These are phyloP conservation scores for Zapus hudsonius DNA, from an alignment of 2,113 vertebrate species.

Conservation along the genomic window DNA sequence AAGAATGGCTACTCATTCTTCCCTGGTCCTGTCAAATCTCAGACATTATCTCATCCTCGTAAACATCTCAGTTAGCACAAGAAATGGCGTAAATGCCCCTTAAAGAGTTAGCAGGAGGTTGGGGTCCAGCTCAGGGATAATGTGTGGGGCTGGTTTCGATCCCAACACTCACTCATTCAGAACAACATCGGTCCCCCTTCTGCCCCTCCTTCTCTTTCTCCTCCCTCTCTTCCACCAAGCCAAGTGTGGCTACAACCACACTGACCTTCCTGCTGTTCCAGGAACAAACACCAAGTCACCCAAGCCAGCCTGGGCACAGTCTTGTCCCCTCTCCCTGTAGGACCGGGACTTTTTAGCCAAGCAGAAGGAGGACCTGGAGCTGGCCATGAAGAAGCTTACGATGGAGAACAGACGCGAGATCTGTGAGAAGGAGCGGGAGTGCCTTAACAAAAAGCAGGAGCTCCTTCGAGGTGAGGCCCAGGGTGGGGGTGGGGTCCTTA, in stretches of 20 bases:
- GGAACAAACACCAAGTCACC: not conserved
- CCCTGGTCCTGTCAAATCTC: too few species aligned
- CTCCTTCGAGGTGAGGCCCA: conserved; percentile 90
- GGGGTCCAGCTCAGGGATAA: too few species aligned
- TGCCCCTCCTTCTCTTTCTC: too few species aligned
- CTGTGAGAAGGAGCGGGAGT: conserved; percentile 91
- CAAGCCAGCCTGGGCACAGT: not conserved
- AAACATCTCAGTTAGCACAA: not conserved
- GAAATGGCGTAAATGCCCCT: too few species aligned
- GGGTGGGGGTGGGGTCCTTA: not conserved
- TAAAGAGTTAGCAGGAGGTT: not conserved
- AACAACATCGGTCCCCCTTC: too few species aligned
- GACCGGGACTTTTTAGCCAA: conserved; percentile 90
- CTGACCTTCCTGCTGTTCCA: not conserved
- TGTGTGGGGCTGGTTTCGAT: too few species aligned
- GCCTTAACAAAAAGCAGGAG: conserved; percentile 93
- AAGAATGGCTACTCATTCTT: too few species aligned
- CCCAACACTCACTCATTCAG: too few species aligned
- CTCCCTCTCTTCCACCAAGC: too few species aligned
- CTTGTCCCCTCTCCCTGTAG: conserved; percentile 78
- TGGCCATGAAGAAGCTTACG: conserved; percentile 90
- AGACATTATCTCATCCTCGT: not conserved
- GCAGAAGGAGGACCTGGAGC: conserved; percentile 91
- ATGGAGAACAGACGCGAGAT: conserved; percentile 92
- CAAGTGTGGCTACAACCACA: too few species aligned